Evolutionary conservation across 2,888 invertebrate genomes (phyloP).

Genomic region (Plagiodera versicolora): DNA sequence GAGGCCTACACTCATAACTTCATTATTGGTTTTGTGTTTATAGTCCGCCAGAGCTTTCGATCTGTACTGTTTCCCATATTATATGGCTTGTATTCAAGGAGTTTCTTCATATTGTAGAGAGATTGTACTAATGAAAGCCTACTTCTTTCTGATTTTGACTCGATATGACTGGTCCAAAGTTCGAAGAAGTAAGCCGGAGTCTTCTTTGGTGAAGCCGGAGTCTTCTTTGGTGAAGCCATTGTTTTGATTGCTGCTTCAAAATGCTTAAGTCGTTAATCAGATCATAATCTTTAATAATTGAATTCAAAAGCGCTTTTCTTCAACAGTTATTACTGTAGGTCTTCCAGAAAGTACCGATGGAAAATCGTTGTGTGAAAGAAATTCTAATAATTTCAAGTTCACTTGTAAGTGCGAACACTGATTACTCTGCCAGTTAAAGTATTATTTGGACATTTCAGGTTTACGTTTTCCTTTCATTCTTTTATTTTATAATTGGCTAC

Average conservation of each 20-base stretch:
- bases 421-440: no score
- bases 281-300: no score
- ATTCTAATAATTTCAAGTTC: no score
- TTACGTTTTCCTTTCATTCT: no score
- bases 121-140: not conserved
- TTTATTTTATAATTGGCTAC: no score
- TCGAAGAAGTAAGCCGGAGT: not conserved
- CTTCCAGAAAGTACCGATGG: not conserved
- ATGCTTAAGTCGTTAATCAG: not conserved
- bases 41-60: not conserved
- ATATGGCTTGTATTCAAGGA: not conserved
- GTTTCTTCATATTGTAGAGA: not conserved
- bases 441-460: no score
- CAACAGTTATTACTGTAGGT: not conserved
- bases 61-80: not conserved
- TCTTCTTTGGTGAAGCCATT: conserved; percentile 4
- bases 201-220: no score
- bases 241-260: not conserved
- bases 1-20: not conserved
- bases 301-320: not conserved
- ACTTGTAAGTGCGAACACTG: no score
- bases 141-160: not conserved
- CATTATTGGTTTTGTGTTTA: not conserved
- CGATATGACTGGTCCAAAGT: conserved; percentile 1
- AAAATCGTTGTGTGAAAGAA: conserved; percentile 1